Evolutionary conservation across 2,888 invertebrate species (phyloP).

Genomic region (Melipona beecheii): DNA sequence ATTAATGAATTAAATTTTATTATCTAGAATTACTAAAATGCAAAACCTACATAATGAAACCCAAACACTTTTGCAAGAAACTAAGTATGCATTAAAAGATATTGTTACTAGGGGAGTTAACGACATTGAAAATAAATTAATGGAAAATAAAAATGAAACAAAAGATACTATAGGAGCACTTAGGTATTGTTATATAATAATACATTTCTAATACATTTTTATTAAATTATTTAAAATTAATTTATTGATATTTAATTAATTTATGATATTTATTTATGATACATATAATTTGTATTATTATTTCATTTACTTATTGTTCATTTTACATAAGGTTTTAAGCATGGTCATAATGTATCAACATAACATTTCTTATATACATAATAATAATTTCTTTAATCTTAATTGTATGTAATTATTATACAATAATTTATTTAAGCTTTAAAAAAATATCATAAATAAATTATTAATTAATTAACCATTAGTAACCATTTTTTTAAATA

Average conservation of each 20-base stretch:
- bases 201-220: background rate
- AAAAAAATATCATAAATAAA: slow-evolving; percentile 7
- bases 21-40: slow-evolving; percentile 83
- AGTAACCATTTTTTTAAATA: background rate
- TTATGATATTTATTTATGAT: slow-evolving; percentile 1
- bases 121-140: slow-evolving; percentile 85
- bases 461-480: slow-evolving; percentile 1
- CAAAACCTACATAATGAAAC: slow-evolving; percentile 87
- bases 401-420: background rate
- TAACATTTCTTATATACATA: background rate
- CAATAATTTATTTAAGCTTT: background rate
- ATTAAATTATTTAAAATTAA: background rate
- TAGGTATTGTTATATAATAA: slow-evolving; percentile 81
- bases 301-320: background rate
- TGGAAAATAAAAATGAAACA: slow-evolving; percentile 85
- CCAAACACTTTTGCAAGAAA: slow-evolving; percentile 85
- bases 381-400: background rate
- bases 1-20: slow-evolving; percentile 10
- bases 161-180: slow-evolving; percentile 87
- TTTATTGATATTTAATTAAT: background rate
- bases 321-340: background rate
- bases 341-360: background rate
- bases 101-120: slow-evolving; percentile 82
- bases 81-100: slow-evolving; percentile 84
- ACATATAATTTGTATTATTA: background rate